Base-by-base conservation (phyloP, 2,797 vertebrate genomes). In the Salmo trutta region DNA sequence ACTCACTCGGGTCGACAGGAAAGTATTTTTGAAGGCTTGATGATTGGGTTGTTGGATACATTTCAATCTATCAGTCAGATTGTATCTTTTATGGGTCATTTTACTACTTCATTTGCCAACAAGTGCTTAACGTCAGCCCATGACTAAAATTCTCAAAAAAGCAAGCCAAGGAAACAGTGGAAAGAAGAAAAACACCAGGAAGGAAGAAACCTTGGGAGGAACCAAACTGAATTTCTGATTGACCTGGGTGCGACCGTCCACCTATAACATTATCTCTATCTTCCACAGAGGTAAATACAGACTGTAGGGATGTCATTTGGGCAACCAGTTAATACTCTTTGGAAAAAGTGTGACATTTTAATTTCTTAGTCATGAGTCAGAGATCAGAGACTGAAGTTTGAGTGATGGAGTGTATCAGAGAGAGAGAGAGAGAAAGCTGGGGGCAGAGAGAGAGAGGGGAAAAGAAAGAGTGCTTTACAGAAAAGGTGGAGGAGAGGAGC, bases 81-180 rank as follows among this genome's bases (percentile, higher is more conserved):
- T 47, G 41, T 47, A 47, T 47, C 8, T 47, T 47, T 47, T 47
- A 47, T 10, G 41, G 41, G 41, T 47, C 0, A 47, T 47, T 47
- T 12, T 10, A 10, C 41, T 47, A 47, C 36, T 36, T 36, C 0
- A 59, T 59, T 59, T 59, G 17, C 1, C 19, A 59, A 17, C 17
- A 29, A 71, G 41, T 76, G 76, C 62, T 59, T 59, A 66, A 27
- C 74, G 70, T 67, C 5, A 27, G 65, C 54, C 36, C 19, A 7
- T 36, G n/a, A 2, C 10, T n/a, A 14, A 71, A 27, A 24, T 65
- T 29, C 16, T 10, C 24, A 83, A 79, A 79, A 0, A 47, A 41
- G 36, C 6, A 36, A 36, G 7, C 36, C 36, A 41, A 76, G 73
- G 68, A 77, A 78, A 52, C 75, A 36, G 52, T 54, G 62, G 74